Evolutionary conservation across 2,113 vertebrate species (phyloP).

Genomic region (Mobula hypostoma): DNA sequence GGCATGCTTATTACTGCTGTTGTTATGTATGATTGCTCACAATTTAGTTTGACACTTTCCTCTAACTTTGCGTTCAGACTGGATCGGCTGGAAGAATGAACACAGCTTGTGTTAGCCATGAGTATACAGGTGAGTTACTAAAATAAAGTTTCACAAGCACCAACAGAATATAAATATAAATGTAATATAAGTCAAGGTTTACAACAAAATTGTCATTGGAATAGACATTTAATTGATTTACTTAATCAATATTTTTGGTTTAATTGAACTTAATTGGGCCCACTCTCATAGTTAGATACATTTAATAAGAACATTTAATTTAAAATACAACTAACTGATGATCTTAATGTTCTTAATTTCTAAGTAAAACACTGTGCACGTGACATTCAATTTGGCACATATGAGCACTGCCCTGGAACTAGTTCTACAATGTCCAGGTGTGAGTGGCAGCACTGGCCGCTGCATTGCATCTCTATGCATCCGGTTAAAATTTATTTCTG

Average conservation of each 20-base stretch:
- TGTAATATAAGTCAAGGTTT: background rate
- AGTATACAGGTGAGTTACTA: background rate
- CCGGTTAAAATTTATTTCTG: background rate
- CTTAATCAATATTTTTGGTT: background rate
- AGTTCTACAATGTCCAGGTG: no score
- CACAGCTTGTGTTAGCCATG: background rate
- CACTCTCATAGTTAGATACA: no score
- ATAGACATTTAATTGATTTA: background rate
- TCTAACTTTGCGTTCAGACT: slow-evolving; percentile 88
- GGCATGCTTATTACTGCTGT: slow-evolving; percentile 84
- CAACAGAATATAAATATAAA: background rate
- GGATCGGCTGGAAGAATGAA: slow-evolving; percentile 69
- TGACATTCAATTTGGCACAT: background rate
- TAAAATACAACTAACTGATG: no score
- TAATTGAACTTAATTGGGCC: no score
- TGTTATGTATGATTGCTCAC: slow-evolving; percentile 76
- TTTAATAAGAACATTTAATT: no score
- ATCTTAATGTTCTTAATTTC: no score
- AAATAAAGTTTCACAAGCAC: background rate
- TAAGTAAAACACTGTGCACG: background rate
- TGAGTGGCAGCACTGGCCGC: no score
- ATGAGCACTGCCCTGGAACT: background rate
- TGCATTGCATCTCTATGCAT: no score
- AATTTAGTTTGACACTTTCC: slow-evolving; percentile 85
- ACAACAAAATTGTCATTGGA: background rate